A percentile compares a stretch with the other conserved stretches of the same genome.
These are phyloP conservation scores for Sarcophaga subvicina DNA, from an alignment of 2,888 invertebrate species.

Conservation along the genomic window DNA sequence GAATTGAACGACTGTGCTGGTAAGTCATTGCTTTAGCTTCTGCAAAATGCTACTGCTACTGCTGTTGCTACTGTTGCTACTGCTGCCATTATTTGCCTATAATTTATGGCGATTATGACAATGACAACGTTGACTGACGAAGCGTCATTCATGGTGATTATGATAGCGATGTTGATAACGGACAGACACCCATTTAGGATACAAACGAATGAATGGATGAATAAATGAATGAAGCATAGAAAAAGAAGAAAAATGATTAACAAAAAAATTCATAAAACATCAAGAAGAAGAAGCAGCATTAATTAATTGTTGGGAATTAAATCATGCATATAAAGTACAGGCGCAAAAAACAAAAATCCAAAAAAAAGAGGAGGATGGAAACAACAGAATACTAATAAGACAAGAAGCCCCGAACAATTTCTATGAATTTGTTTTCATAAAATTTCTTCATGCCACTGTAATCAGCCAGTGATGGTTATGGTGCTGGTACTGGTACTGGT, in stretches of 20 bases:
- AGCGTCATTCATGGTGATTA: not conserved
- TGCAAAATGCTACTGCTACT: too few relatives aligned
- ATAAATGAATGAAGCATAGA: not conserved
- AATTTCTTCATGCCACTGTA: not conserved
- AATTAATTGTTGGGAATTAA: constrained; percentile 62
- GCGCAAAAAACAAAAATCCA: not conserved
- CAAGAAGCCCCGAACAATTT: constrained; percentile 33
- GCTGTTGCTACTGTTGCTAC: not conserved
- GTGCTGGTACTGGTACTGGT: too few relatives aligned
- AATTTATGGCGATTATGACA: constrained; percentile 49
- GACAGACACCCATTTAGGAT: not conserved
- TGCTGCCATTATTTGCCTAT: constrained; percentile 25
- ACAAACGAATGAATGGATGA: not conserved
- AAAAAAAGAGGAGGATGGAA: constrained; percentile 5
- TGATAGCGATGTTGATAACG: constrained; percentile 21
- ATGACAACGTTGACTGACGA: constrained; percentile 3
- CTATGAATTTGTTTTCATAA: constrained; percentile 49
- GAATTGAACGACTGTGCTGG: not conserved
- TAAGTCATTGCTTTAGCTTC: too few relatives aligned
- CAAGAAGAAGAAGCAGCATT: constrained; percentile 26
- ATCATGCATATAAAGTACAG: constrained; percentile 57
- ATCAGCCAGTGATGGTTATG: not conserved
- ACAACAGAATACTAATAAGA: not conserved
- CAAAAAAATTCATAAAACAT: not conserved
- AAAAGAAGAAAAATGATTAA: not conserved